A percentile compares a stretch with the other conserved stretches of the same genome.
Conservation (phyloP, 2,888 invertebrate genomes). For the Hypena proboscidalis region DNA sequence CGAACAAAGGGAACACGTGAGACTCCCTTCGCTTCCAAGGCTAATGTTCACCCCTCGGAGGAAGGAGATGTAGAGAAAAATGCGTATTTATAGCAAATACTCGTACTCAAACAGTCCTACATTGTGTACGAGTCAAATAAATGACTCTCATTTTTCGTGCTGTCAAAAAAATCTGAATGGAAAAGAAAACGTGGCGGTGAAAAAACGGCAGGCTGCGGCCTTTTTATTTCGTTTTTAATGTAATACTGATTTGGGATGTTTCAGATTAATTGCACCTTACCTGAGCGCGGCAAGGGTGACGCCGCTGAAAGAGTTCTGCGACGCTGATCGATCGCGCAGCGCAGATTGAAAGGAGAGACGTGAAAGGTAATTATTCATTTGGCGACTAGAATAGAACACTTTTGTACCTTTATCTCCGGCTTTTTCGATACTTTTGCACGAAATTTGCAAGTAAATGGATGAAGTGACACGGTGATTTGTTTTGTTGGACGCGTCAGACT, state of each 20-base stretch:
- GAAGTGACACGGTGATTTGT: constrained; percentile 81
- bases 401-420: constrained; percentile 82
- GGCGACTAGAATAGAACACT: constrained; percentile 85
- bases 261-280: constrained; percentile 84
- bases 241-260: constrained; percentile 85
- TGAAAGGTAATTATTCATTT: constrained; percentile 85
- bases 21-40: constrained; percentile 76
- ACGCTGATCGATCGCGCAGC: constrained; percentile 82
- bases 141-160: constrained; percentile 85
- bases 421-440: constrained; percentile 81
- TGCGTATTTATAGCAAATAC: constrained; percentile 86
- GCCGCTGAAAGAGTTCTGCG: constrained; percentile 82
- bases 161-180: constrained; percentile 86
- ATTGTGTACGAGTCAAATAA: constrained; percentile 86
- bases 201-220: constrained; percentile 78
- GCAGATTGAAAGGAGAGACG: constrained; percentile 84
- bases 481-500: constrained; percentile 68
- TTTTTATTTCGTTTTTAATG: constrained; percentile 84
- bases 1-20: constrained; percentile 83
- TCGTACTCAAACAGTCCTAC: constrained; percentile 86
- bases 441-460: constrained; percentile 85
- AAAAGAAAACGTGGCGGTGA: constrained; percentile 81
- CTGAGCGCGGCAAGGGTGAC: constrained; percentile 82
- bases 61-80: constrained; percentile 84
- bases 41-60: constrained; percentile 82